Evolutionary conservation across 2,888 invertebrate species (phyloP), one percentile per base, ranked within the genome.

Genomic region (Lissonota sp.): DNA sequence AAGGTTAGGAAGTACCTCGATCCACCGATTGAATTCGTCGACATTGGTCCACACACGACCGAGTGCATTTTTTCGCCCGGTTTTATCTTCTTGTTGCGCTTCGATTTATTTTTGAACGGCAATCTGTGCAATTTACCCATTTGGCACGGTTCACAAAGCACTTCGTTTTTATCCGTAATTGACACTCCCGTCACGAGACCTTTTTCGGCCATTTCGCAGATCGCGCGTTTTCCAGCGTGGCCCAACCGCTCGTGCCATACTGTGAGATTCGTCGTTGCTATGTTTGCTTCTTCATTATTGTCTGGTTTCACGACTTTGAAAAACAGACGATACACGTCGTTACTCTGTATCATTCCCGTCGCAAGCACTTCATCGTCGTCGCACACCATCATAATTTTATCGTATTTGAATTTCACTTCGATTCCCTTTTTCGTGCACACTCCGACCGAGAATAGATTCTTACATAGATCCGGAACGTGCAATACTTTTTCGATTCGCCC

Each of bases 101-200:
- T 10, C 6, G 58, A 7, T 0, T 12, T 57, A 42, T 46, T 39
- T 1, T 49, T 57, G 6, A 57, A 57, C 26, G 44, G 53, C 39
- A 82, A 70, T 46, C 82, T 72, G 26, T 86, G 84, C n/a, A 77
- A 64, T 69, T 87, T 87, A 5, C 84, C 84, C 40, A 75, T 66
- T 6, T 75, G 55, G 55, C 85, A 86, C 0, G 76, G 16, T 60
- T 82, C 80, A 75, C 86, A 87, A 42, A 83, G 80, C 10, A 86
- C 39, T 10, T 83, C 49, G 8, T 63, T 44, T 1, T 12, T 42
- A n/a, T 70, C 53, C 2, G 58, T 49, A 1, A 76, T 5, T 0
- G 49, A 66, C 5, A 83, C 14, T 0, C 80, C 70, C 4, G 42
- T 69, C n/a, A 83, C 58, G 12, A 83, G 10, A 4, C 51, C 75